phyloP scores from a whole-genome alignment of 2,888 invertebrate species.

The Leucozona laternaria region DNA sequence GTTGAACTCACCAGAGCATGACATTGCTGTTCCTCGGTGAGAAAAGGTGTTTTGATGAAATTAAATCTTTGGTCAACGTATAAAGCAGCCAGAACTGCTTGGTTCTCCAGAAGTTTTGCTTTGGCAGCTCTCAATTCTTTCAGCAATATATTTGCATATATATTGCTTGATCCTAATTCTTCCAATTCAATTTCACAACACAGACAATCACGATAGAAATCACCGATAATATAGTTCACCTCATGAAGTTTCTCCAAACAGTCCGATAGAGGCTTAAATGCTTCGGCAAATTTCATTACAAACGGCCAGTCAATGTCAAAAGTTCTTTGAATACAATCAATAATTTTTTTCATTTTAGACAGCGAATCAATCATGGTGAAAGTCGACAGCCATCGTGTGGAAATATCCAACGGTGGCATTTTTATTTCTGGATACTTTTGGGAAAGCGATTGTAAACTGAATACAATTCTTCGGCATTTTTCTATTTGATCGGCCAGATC shows the following conservation, averaged over 20 bases:
- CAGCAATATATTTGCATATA: neutral
- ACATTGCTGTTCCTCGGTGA: slow-evolving; percentile 58
- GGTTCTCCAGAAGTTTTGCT: slow-evolving; percentile 48
- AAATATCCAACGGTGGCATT: slow-evolving; percentile 45
- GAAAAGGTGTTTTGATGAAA: slow-evolving; percentile 61
- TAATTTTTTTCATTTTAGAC: slow-evolving; percentile 27
- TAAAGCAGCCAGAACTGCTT: slow-evolving; percentile 66
- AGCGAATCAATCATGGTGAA: slow-evolving; percentile 66
- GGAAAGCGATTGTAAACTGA: neutral
- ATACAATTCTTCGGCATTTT: neutral
- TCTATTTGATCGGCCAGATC: slow-evolving; percentile 4
- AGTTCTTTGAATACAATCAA: slow-evolving; percentile 1
- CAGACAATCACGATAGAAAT: slow-evolving; percentile 71
- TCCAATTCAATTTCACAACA: slow-evolving; percentile 58
- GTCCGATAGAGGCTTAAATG: slow-evolving; percentile 66
- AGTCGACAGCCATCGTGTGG: slow-evolving; percentile 62
- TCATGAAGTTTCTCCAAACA: slow-evolving; percentile 56
- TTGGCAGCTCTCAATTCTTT: slow-evolving; percentile 39
- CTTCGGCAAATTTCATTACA: slow-evolving; percentile 61
- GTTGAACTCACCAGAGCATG: slow-evolving; percentile 59
- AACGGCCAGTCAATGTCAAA: slow-evolving; percentile 70
- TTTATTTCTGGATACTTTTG: slow-evolving; percentile 1
- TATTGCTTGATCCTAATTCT: slow-evolving; percentile 11
- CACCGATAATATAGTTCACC: slow-evolving; percentile 70
- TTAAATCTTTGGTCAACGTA: slow-evolving; percentile 74